A percentile compares a stretch with the other conserved stretches of the same genome.
These are phyloP conservation scores for human DNA, from an alignment of 2,113 vertebrate species.

Conservation along the genomic window GRCh38 chr5:14286001-14286500, in stretches of 20 bases:
- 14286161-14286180: not conserved
- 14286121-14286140: not conserved
- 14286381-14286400: not conserved
- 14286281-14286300: not conserved
- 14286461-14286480: rapidly evolving
- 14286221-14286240: not conserved
- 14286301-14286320: too few species aligned
- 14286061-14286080: not conserved
- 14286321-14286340: not conserved
- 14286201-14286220: not conserved
- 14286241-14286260: too few species aligned
- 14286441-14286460: not conserved
- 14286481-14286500: rapidly evolving
- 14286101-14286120: too few species aligned
- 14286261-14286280: not conserved
- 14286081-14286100: not conserved
- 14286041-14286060: not conserved
- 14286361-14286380: rapidly evolving
- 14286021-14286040: not conserved
- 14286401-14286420: not conserved
- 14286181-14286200: not conserved
- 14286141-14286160: not conserved
- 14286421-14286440: rapidly evolving
- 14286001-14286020: not conserved
- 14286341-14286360: rapidly evolving